Base-by-base conservation (phyloP, 2,888 invertebrate genomes). In the Trisateles emortualis region DNA sequence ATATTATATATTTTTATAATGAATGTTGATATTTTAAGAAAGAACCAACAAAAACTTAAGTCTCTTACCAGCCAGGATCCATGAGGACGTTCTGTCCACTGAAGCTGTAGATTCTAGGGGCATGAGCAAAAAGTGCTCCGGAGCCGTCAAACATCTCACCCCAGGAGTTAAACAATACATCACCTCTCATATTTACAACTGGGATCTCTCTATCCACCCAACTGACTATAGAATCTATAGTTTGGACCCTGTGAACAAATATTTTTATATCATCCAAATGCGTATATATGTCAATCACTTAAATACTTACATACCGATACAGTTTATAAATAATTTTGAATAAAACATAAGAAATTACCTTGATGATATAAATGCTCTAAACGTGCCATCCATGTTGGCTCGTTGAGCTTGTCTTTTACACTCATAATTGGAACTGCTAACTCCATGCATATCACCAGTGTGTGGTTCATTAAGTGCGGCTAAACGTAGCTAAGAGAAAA, bases 151-250 rank as follows among this genome's bases (percentile, higher is more conserved):
- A 98, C 93, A 99, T 96, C 71, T 97, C 97, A 52, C 96, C 95
- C 98, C 99, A 99, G 0, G 98, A 98, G 85, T 97, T 96, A 89
- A 99, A 99, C 11, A 99, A 94, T n/a, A 98, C 95, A 79, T 99
- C 98, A 39, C 97, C 97, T 92, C 97, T 90, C 1, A 95, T 95
- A 82, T 98, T 98, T 45, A 98, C 97, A 22, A 99, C 97, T 3
- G 99, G 99, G 49, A 98, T 94, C 77, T 97, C 96, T 55, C 97
- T 95, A 83, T 98, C 98, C 46, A 95, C 95, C 81, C 95, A 95
- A 78, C 97, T 96, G 35, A 99, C 98, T 75, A 99, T 97, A 26
- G 98, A 97, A 86, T 98, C 97, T 74, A 99, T 95, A 80, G 98
- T 98, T 92, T 99, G 98, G 17, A 97, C 96, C 78, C 96, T 95